These are phyloP conservation scores for Platerodrilus igneus DNA, from an alignment of 2,888 invertebrate genomes.

Conservation along the genomic window DNA sequence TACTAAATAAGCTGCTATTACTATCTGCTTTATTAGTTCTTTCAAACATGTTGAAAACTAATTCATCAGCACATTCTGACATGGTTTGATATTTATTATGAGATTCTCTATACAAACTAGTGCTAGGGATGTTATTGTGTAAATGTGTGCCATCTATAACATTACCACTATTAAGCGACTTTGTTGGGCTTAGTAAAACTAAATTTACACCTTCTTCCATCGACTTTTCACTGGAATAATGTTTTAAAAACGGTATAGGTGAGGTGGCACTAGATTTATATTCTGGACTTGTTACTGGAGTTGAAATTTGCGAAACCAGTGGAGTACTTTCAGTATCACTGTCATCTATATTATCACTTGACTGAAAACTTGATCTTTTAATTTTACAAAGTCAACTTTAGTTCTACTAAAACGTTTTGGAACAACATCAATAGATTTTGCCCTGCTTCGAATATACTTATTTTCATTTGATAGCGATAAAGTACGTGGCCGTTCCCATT, in stretches of 20 bases:
- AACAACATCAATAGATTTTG: slow-evolving; percentile 40
- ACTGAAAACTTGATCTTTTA: slow-evolving; percentile 45
- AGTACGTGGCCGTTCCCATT: too few relatives aligned
- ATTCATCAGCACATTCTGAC: slow-evolving; percentile 37
- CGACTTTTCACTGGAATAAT: too few relatives aligned
- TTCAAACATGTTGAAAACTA: slow-evolving; percentile 32
- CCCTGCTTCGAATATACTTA: slow-evolving; percentile 35
- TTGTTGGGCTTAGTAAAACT: slow-evolving; percentile 14
- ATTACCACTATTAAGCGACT: slow-evolving; percentile 9
- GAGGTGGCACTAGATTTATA: slow-evolving; percentile 36
- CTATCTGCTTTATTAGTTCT: slow-evolving; percentile 32
- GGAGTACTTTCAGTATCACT: slow-evolving; percentile 68
- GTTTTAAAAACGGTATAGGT: too few relatives aligned
- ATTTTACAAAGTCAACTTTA: slow-evolving; percentile 37
- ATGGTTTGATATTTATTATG: slow-evolving; percentile 33
- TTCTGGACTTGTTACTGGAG: slow-evolving; percentile 37
- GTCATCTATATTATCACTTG: slow-evolving; percentile 41
- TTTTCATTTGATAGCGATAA: too few relatives aligned
- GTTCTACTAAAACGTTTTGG: slow-evolving; percentile 30
- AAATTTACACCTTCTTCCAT: too few relatives aligned
- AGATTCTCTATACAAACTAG: slow-evolving; percentile 12
- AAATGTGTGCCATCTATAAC: slow-evolving; percentile 11
- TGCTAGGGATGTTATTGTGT: slow-evolving; percentile 10
- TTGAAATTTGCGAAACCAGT: slow-evolving; percentile 52
- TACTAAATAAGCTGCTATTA: slow-evolving; percentile 37